A percentile compares a stretch with the other conserved stretches of the same genome.
These are phyloP conservation scores for Mamestra configurata DNA, from an alignment of 1,140 invertebrate genomes.

Conservation along the genomic window DNA sequence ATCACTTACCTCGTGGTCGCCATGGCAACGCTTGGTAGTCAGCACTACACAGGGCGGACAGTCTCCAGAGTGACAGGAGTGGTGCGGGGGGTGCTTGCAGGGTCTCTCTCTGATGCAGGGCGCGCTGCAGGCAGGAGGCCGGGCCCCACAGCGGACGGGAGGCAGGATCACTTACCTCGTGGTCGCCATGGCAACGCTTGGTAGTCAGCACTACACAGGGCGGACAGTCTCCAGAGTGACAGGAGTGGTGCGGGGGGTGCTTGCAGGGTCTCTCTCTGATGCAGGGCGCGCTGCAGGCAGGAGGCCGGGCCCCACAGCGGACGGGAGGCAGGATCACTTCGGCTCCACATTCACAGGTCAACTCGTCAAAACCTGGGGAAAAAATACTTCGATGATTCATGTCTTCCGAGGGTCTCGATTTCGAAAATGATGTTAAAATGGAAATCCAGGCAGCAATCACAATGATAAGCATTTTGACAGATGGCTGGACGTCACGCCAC, in stretches of 20 bases:
- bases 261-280: conserved; percentile 93
- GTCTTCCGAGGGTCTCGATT: too few species aligned
- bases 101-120: conserved; percentile 93
- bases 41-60: conserved; percentile 98
- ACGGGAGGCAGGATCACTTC: conserved; percentile 96
- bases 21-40: conserved; percentile 96
- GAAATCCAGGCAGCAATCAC: too few species aligned
- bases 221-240: conserved; percentile 92
- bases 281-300: conserved; percentile 94
- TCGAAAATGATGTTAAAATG: too few species aligned
- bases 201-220: conserved; percentile 97
- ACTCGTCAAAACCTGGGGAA: conserved; percentile 94
- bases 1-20: conserved; percentile 96
- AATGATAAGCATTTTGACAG: too few species aligned
- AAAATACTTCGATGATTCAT: too few species aligned
- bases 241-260: conserved; percentile 93
- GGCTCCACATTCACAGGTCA: conserved; percentile 96
- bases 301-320: conserved; percentile 95
- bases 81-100: conserved; percentile 94
- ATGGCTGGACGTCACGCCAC: too few species aligned
- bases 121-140: conserved; percentile 92
- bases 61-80: conserved; percentile 88
- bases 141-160: conserved; percentile 96
- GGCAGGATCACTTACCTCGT: conserved; percentile 96
- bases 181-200: conserved; percentile 96